Conservation (phyloP, 2,797 vertebrate species). For the Chrosomus eos region DNA sequence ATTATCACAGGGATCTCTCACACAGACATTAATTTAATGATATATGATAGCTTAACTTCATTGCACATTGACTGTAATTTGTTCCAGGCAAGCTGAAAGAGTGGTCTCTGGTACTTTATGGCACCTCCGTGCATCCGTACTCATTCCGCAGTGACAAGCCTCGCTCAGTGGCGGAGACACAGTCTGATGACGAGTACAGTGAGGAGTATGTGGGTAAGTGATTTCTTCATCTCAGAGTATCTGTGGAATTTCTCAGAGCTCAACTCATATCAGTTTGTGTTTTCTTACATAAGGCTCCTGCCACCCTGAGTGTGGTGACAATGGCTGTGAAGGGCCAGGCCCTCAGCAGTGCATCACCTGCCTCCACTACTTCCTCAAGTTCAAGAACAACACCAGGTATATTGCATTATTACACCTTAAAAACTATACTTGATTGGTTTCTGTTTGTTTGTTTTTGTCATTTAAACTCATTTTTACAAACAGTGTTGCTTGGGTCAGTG, state of each 20-base stretch:
- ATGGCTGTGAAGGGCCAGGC: slow-evolving; percentile 94
- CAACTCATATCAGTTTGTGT: slow-evolving; percentile 43
- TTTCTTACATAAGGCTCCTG: slow-evolving; percentile 82
- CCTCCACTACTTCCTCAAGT: slow-evolving; percentile 96
- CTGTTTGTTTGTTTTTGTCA: background rate
- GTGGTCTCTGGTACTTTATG: slow-evolving; percentile 97
- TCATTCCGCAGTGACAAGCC: slow-evolving; percentile 84
- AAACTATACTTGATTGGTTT: background rate
- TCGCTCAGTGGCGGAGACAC: slow-evolving; percentile 79
- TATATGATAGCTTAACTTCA: background rate
- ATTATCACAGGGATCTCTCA: background rate
- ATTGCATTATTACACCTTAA: background rate
- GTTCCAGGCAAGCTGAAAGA: slow-evolving; percentile 95
- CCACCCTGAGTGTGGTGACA: slow-evolving; percentile 93
- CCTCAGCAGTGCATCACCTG: slow-evolving; percentile 97
- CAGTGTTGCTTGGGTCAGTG: too few species aligned
- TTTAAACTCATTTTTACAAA: background rate
- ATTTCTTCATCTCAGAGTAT: background rate
- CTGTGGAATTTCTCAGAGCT: background rate
- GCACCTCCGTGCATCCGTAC: slow-evolving; percentile 94
- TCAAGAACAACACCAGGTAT: slow-evolving; percentile 97
- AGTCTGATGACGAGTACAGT: slow-evolving; percentile 72
- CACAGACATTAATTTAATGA: too few species aligned
- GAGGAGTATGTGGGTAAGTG: slow-evolving; percentile 80
- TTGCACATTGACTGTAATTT: background rate